Percentiles rank a stretch among this genome's conserved stretches.
phyloP scores from a whole-genome alignment of 2,113 vertebrate genomes.

The Narcine bancroftii region DNA sequence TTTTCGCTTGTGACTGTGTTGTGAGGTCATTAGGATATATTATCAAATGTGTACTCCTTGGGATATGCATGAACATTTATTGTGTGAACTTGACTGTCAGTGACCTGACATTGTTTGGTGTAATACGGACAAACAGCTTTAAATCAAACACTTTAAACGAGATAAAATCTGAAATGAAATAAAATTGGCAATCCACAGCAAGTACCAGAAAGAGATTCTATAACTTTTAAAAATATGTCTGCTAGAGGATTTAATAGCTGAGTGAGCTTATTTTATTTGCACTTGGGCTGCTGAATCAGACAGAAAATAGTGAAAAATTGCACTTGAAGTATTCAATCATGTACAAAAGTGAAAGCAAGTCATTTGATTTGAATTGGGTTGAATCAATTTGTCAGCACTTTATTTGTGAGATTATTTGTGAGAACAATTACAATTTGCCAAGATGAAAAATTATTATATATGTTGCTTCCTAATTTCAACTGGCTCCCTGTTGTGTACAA shows the following conservation, averaged over 20 bases:
- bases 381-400: not conserved
- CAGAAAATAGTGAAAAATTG: not conserved
- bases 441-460: not conserved
- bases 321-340: not conserved
- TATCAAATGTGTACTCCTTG: not conserved
- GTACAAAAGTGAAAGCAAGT: not conserved
- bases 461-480: not conserved
- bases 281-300: not conserved
- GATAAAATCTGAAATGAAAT: not conserved
- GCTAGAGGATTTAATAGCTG: not conserved
- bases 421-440: not conserved
- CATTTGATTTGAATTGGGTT: not conserved
- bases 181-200: not conserved
- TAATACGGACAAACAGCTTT: conserved; percentile 3
- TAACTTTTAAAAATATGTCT: not conserved
- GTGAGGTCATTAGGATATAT: not conserved
- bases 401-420: not conserved
- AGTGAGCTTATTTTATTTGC: not conserved
- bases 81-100: not conserved
- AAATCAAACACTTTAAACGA: not conserved
- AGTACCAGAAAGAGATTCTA: not conserved
- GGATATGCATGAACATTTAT: not conserved
- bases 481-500: not conserved
- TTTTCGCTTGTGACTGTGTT: not conserved
- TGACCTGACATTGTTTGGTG: too few relatives aligned